These are phyloP conservation scores for Formica selysi DNA, from an alignment of 1,140 invertebrate genomes.

Conservation along the genomic window DNA sequence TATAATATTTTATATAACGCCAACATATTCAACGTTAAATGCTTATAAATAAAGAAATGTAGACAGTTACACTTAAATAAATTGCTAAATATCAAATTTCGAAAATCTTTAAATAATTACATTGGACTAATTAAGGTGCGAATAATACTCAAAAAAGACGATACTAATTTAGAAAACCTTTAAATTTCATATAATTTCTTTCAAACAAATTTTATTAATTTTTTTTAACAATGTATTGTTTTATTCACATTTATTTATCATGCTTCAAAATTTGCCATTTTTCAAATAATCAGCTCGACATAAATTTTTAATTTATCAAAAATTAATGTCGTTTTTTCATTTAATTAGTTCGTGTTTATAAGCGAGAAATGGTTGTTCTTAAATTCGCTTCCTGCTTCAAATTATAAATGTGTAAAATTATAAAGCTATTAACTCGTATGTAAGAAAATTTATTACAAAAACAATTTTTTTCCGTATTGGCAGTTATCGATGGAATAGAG, in stretches of 20 bases:
- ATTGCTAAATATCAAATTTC: not conserved
- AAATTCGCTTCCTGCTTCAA: not conserved
- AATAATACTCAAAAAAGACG: not conserved
- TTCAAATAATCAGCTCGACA: not conserved
- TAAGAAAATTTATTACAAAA: constrained; percentile 33
- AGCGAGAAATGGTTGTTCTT: not conserved
- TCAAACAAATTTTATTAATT: not conserved
- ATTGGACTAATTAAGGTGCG: not conserved
- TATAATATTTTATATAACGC: constrained; percentile 29
- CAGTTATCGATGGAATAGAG: not conserved
- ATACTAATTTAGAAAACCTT: not conserved
- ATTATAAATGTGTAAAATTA: constrained; percentile 6
- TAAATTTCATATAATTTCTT: not conserved
- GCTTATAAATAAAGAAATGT: no score
- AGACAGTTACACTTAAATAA: not conserved
- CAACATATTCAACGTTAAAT: not conserved
- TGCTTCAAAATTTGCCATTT: not conserved
- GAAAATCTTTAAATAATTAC: not conserved
- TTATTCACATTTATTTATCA: not conserved
- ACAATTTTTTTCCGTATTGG: constrained; percentile 7
- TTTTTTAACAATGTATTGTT: not conserved
- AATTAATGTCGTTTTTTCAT: not conserved
- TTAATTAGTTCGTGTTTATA: not conserved
- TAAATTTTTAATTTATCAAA: constrained; percentile 3
- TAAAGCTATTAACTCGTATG: constrained; percentile 4